Evolutionary conservation across 2,113 vertebrate species (phyloP), one percentile per base, ranked within the genome.

Genomic region (Solea senegalensis): DNA sequence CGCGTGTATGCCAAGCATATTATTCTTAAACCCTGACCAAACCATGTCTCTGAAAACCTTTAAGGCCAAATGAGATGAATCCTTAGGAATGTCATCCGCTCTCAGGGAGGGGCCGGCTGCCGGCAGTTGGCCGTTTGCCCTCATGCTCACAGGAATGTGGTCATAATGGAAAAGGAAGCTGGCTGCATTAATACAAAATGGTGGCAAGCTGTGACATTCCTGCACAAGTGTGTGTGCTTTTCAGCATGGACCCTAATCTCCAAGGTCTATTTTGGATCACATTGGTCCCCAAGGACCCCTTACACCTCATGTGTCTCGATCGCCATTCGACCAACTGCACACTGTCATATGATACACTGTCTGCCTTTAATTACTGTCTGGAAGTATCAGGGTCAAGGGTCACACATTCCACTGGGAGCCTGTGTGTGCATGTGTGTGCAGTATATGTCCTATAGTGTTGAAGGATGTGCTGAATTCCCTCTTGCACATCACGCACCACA

Each of bases 311-410:
- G 71, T 84, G 74, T 65, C 76, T 84, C 76, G 53, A 65, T 84
- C 80, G 82, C 69, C 76, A 72, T 78, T 62, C 16, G 65, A 88
- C 82, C 89, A 90, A 89, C 89, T 91, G 82, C 81, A 76, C 69
- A 60, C 76, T 67, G 84, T 74, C 87, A 85, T 71, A 69, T 84
- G 91, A 90, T 89, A 86, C 81, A 81, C 81, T 76, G 85, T 88
- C 85, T 80, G 74, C 78, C 75, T 87, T 90, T 87, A 91, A 89
- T 90, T 91, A 88, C 83, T 77, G 88, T 89, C 80, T 90, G 73
- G 70, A 89, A 88, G 89, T 65, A 78, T 80, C 34, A 26, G 68
- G 89, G 85, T 91, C 52, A 87, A 69, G 63, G 88, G 90, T 88
- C 79, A 65, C 45, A 27, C 81, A 88, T 88, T 86, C 87, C 85